A percentile compares a stretch with the other conserved stretches of the same genome.
Conservation (phyloP, 2,113 vertebrate species). For the Anarhynchus alexandrinus region DNA sequence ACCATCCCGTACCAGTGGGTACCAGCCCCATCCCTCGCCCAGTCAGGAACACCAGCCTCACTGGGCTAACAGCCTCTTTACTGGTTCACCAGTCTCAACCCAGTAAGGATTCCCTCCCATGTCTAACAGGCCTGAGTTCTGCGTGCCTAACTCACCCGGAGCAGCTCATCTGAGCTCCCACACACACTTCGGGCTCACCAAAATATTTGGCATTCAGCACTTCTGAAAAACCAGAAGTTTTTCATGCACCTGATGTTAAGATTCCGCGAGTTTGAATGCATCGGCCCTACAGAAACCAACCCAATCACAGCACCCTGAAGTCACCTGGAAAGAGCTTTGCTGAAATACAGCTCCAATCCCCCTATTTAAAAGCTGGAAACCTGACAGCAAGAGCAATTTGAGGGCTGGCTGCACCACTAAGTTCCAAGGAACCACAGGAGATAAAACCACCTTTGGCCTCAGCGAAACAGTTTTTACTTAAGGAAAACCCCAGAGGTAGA, state of each 20-base stretch:
- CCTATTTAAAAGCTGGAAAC: not conserved
- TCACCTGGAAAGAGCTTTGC: not conserved
- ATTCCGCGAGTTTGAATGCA: not conserved
- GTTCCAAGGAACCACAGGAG: not conserved
- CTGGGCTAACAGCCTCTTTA: not conserved
- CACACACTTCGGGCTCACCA: not conserved
- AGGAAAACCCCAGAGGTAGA: not conserved
- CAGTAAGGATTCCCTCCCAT: not conserved
- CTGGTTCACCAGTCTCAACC: not conserved
- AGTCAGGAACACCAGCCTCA: not conserved
- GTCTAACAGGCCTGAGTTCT: not conserved
- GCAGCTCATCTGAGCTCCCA: rapidly evolving
- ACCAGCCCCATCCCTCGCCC: not conserved
- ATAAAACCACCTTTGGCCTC: not conserved
- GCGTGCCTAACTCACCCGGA: rapidly evolving
- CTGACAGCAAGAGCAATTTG: not conserved
- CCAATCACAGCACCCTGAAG: not conserved
- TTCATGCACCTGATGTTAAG: not conserved
- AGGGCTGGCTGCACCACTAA: not conserved
- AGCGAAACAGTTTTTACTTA: not conserved
- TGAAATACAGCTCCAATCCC: not conserved
- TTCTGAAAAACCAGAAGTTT: not conserved
- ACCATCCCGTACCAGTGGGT: not conserved
- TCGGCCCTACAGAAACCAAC: not conserved
- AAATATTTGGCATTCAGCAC: not conserved